A percentile compares a stretch with the other conserved stretches of the same genome.
These are phyloP conservation scores for Scomber colias DNA, from an alignment of 2,113 vertebrate species.

Conservation along the genomic window DNA sequence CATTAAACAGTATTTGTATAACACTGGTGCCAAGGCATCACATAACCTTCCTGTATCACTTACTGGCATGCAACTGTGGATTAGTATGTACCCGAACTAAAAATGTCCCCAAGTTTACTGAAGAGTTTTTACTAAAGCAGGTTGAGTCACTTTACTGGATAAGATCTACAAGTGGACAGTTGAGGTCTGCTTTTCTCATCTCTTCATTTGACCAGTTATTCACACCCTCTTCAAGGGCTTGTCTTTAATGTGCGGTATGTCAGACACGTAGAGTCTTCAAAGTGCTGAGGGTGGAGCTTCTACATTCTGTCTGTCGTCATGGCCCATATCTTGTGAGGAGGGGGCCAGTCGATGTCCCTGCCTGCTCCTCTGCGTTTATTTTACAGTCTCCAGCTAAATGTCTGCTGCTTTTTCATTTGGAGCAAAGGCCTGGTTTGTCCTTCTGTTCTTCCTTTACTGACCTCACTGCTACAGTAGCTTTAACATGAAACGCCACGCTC, in stretches of 20 bases:
- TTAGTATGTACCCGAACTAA: neutral
- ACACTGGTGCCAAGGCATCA: neutral
- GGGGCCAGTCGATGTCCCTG: conserved; percentile 15
- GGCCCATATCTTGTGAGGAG: conserved; percentile 13
- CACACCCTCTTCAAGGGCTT: conserved; percentile 64
- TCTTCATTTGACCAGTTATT: conserved; percentile 68
- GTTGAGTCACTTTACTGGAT: neutral
- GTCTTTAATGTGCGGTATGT: conserved; percentile 70
- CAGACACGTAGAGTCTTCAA: conserved; percentile 61
- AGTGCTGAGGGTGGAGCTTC: conserved; percentile 39
- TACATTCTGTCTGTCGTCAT: conserved; percentile 40
- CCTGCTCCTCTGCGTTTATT: conserved; percentile 23
- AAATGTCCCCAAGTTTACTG: neutral
- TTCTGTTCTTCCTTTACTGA: no score
- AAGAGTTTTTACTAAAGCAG: neutral
- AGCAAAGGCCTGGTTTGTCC: no score
- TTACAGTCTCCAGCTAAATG: conserved; percentile 10
- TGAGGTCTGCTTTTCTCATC: conserved; percentile 47
- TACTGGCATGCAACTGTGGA: conserved; percentile 7
- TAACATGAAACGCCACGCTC: no score
- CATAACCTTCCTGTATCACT: conserved; percentile 3
- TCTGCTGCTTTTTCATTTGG: neutral
- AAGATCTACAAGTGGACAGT: conserved; percentile 4
- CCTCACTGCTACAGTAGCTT: no score
- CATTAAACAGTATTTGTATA: conserved; percentile 9